phyloP scores from a whole-genome alignment of 2,888 invertebrate genomes.

The Unio pictorum region DNA sequence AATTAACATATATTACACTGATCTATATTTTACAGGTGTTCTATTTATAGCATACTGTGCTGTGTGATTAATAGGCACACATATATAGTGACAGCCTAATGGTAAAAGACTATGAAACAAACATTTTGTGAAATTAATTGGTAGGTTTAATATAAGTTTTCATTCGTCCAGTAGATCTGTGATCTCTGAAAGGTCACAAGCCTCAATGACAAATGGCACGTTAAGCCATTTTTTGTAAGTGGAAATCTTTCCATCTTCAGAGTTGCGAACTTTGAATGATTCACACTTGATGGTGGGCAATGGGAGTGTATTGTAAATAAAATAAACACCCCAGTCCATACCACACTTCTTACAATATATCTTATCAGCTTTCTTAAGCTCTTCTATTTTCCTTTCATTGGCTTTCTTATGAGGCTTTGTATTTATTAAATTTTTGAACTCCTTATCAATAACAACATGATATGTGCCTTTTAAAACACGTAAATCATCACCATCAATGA shows the following conservation, averaged over 20 bases:
- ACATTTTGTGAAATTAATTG: too few species aligned
- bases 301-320: slow-evolving; percentile 11
- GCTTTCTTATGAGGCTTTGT: slow-evolving; percentile 21
- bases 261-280: slow-evolving; percentile 14
- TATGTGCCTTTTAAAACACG: slow-evolving; percentile 6
- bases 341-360: slow-evolving; percentile 31
- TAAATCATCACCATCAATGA: slow-evolving; percentile 17
- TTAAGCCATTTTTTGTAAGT: slow-evolving; percentile 23
- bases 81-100: too few species aligned
- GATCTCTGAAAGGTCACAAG: too few species aligned
- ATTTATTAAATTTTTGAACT: slow-evolving; percentile 11
- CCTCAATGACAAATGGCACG: slow-evolving; percentile 5
- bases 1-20: too few species aligned
- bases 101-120: too few species aligned
- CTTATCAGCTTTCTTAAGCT: slow-evolving; percentile 20
- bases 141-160: too few species aligned
- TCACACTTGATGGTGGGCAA: slow-evolving; percentile 17
- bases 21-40: too few species aligned
- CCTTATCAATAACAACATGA: slow-evolving; percentile 23
- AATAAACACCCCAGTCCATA: slow-evolving; percentile 27
- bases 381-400: slow-evolving; percentile 15
- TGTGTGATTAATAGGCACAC: too few species aligned
- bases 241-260: neutral
- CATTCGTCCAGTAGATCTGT: too few species aligned
- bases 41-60: too few species aligned